A percentile compares a stretch with the other conserved stretches of the same genome.
phyloP scores from a whole-genome alignment of 2,797 vertebrate species.

The Acrocephalus scirpaceus region DNA sequence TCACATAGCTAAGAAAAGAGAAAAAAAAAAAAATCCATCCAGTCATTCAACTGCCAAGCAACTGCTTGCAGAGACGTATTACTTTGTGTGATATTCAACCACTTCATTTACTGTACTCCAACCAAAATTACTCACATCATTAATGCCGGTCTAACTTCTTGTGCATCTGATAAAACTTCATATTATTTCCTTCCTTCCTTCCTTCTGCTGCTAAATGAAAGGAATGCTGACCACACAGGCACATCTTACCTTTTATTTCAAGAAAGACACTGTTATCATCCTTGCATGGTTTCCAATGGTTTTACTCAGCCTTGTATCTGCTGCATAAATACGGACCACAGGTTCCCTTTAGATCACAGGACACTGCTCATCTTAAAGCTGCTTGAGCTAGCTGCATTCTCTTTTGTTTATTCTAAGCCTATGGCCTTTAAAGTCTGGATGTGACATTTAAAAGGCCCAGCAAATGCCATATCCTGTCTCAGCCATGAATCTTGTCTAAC shows the following conservation, averaged over 20 bases:
- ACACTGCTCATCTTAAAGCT: background rate
- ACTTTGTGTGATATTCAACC: background rate
- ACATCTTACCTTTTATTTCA: background rate
- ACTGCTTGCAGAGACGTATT: background rate
- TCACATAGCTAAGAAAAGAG: background rate
- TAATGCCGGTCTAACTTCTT: background rate
- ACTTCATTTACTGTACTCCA: background rate
- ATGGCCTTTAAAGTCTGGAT: background rate
- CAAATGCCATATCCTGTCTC: slow-evolving; percentile 4
- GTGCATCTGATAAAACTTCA: background rate
- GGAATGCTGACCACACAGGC: background rate
- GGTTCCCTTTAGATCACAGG: background rate
- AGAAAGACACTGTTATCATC: background rate
- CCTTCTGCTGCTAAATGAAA: background rate
- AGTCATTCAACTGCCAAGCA: background rate
- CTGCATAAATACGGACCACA: background rate
- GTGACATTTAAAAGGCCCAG: slow-evolving; percentile 26
- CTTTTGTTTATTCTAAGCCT: background rate
- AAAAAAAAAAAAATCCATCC: background rate
- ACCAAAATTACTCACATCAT: slow-evolving; percentile 5
- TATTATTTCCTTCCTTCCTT: background rate
- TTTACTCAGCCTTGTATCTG: background rate
- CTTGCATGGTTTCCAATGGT: background rate
- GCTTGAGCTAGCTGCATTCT: background rate
- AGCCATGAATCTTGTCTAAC: slow-evolving; percentile 1